Evolutionary conservation across 1,140 invertebrate genomes (phyloP), one percentile per base, ranked within the genome.

Genomic region (Drosophila triauraria): DNA sequence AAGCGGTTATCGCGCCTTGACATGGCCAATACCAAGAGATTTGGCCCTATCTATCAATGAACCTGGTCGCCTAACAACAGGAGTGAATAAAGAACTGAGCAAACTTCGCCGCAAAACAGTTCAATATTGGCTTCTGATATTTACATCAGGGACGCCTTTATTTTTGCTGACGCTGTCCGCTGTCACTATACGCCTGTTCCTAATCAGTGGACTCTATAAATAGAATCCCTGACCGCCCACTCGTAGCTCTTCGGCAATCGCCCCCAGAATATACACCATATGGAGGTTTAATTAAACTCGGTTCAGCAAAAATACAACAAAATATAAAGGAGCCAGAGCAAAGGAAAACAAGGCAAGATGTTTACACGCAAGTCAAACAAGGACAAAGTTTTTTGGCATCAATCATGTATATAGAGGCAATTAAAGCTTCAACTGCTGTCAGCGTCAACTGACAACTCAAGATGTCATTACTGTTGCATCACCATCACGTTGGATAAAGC

Each of bases 351-450:
- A 46, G 35, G 23, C 23, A 70, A 71, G 38, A 42, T 67, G 74
- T 74, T 65, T 77, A 50, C n/a, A 50, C 38, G 46, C 53, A 40
- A 35, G 43, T 38, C 48, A 50, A 35, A 51, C 32, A 69, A 48
- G 59, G 32, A 59, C 40, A 40, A 60, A 48, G 40, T 68, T 68
- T 63, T 48, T 46, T 61, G 77, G 44, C 56, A 79, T 78, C 77
- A 78, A 79, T 79, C 77, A 79, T 65, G 47, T 71, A 72, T 79
- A 54, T 65, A 50, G 44, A 60, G 75, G 59, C 77, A 79, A 79
- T 79, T 79, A 79, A 60, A 61, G 60, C 60, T 15, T 57, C 42
- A 78, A 78, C 65, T 71, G 65, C 60, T 77, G 75, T 57, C 75
- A 60, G 17, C 44, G 38, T 44, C 42, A 27, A 63, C 44, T 62